phyloP scores from a whole-genome alignment of 2,113 vertebrate species.

The Dermatemys mawii region DNA sequence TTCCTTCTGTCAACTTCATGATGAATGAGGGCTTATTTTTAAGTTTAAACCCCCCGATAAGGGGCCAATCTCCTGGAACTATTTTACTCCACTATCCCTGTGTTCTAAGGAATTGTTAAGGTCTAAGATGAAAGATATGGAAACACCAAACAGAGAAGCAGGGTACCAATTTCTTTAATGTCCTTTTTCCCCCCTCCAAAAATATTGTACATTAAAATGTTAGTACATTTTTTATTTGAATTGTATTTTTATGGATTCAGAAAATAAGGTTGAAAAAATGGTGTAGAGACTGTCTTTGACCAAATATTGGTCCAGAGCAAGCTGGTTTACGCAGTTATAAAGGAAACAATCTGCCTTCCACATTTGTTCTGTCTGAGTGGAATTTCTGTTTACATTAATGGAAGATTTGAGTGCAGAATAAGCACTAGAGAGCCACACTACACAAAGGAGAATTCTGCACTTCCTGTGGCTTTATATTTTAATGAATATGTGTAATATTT shows the following conservation, averaged over 20 bases:
- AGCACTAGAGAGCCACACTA: background rate
- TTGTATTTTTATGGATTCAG: background rate
- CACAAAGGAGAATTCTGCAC: rapidly evolving
- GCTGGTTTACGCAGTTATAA: background rate
- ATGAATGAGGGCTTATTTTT: background rate
- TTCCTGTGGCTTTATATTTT: background rate
- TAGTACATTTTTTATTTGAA: background rate
- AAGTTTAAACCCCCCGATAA: background rate
- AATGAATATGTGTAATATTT: background rate
- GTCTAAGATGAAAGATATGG: background rate
- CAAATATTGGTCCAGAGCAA: background rate
- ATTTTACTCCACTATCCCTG: background rate
- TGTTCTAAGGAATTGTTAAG: background rate
- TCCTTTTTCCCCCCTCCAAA: background rate
- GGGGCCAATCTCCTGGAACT: background rate
- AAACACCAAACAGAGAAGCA: background rate
- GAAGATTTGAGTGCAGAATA: background rate
- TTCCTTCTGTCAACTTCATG: background rate
- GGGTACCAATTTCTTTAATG: background rate
- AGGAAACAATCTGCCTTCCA: background rate
- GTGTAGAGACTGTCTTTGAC: background rate
- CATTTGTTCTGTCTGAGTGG: rapidly evolving
- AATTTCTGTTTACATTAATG: rapidly evolving
- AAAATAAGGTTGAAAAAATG: background rate
- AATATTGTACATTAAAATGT: background rate